Base-by-base conservation (phyloP, 2,113 vertebrate species). In the Forbesichthys papilliferus region DNA sequence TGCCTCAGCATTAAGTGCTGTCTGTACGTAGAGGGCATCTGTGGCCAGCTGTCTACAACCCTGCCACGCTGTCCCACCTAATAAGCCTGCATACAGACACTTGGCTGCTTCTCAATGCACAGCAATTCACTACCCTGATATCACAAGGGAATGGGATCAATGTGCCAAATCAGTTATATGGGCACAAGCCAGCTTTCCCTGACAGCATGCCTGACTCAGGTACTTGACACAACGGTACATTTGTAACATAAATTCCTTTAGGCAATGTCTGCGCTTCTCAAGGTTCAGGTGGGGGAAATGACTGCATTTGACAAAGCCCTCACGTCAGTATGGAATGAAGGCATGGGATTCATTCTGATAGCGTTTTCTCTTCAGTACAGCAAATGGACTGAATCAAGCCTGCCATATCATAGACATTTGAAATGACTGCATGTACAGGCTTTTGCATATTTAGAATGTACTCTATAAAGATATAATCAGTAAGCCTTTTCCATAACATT, bases 1-100 rank as follows among this genome's bases (percentile, higher is more conserved):
- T 73, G 83, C 75, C 79, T 90, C 85, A 86, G 86, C 87, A 84
- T 27, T 36, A 84, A 68, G 12, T 18, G 54, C 68, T 71, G 64
- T 27, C 69, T 69, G 60, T 84, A 78, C 79, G 60, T 66, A 76
- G 81, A 85, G 83, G 80, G 66, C 77, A 78, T 71, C n/a, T 16
- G 73, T 86, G 57, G 79, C 80, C 81, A 78, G 73, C 81, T 81
- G 82, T 86, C 82, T 74, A 68, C 74, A 67, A 66, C 64, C 59
- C 70, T 74, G 74, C 56, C 16, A 11, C 52, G 79, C 63, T 63
- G 77, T 83, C 80, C 74, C 34, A 72, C 68, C 73, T 69, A 68
- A 75, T 81, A 74, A 69, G 66, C 70, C 87, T 72, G 69, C 63
- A 66, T 74, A 64, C 11, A 6, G 72, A 75, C 68, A 68, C 71